A percentile compares a stretch with the other conserved stretches of the same genome.
phyloP scores from a whole-genome alignment of 1,140 invertebrate species.

The Chelonus insularis region DNA sequence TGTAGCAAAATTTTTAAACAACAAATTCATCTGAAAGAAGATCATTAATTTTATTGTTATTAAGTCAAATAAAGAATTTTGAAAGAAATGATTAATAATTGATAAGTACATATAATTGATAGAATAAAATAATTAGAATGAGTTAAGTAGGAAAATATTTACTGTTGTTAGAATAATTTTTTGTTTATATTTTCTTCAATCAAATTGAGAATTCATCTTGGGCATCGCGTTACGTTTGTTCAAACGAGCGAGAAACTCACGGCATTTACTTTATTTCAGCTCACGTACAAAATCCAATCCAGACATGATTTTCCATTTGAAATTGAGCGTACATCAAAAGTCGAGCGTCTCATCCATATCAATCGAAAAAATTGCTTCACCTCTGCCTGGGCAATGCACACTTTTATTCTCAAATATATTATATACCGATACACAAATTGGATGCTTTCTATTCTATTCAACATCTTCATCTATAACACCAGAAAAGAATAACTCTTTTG shows the following conservation, averaged over 20 bases:
- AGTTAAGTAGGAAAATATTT: too few species aligned
- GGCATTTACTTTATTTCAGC: slow-evolving; percentile 47
- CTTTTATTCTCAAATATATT: slow-evolving; percentile 9
- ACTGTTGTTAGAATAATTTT: too few species aligned
- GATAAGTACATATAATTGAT: too few species aligned
- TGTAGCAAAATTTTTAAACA: too few species aligned
- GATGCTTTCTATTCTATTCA: not conserved
- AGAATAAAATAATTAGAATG: too few species aligned
- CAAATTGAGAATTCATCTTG: slow-evolving; percentile 27
- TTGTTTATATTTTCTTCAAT: slow-evolving; percentile 16
- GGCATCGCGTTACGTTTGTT: slow-evolving; percentile 35
- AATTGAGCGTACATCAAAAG: slow-evolving; percentile 59
- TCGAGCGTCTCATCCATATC: slow-evolving; percentile 57
- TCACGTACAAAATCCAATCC: slow-evolving; percentile 57
- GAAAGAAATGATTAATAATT: too few species aligned
- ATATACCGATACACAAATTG: not conserved
- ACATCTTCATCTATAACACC: not conserved
- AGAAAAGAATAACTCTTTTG: too few species aligned
- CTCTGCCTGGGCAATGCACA: not conserved
- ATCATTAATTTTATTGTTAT: too few species aligned
- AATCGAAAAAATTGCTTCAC: slow-evolving; percentile 44
- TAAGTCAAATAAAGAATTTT: too few species aligned
- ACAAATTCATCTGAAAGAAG: too few species aligned
- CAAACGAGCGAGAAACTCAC: slow-evolving; percentile 28
- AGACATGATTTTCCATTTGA: slow-evolving; percentile 60